A percentile compares a stretch with the other conserved stretches of the same genome.
These are phyloP conservation scores for Tursiops truncatus DNA, from an alignment of 2,113 vertebrate genomes.

Conservation along the genomic window DNA sequence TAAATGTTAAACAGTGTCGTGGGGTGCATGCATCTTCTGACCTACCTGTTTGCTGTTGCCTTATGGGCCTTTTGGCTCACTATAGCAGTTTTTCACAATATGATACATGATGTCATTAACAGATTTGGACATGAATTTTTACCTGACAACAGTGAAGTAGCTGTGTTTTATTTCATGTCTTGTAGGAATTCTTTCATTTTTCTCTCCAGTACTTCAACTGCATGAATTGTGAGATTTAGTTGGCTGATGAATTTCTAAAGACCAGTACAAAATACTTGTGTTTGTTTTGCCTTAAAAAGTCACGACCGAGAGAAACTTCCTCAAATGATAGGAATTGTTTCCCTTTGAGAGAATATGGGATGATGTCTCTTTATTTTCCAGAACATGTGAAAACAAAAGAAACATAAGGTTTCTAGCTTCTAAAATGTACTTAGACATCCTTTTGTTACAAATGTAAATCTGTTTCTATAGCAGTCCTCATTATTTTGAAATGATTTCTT, in stretches of 20 bases:
- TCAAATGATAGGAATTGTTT: conserved; percentile 80
- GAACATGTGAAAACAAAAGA: conserved; percentile 66
- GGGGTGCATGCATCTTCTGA: conserved; percentile 77
- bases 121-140: conserved; percentile 81
- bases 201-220: conserved; percentile 81
- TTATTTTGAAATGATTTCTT: conserved; percentile 82
- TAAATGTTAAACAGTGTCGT: conserved; percentile 54
- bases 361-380: conserved; percentile 80
- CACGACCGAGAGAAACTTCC: conserved; percentile 78
- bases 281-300: conserved; percentile 77
- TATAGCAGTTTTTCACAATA: conserved; percentile 80
- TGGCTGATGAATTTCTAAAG: conserved; percentile 79
- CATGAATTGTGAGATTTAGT: conserved; percentile 79
- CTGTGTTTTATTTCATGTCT: conserved; percentile 82
- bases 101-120: conserved; percentile 82
- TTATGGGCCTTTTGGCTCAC: conserved; percentile 83
- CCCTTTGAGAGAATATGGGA: conserved; percentile 76
- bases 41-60: conserved; percentile 86
- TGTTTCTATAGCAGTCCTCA: conserved; percentile 80
- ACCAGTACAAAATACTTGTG: conserved; percentile 66
- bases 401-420: conserved; percentile 74
- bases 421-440: conserved; percentile 78
- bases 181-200: conserved; percentile 78
- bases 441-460: conserved; percentile 77
- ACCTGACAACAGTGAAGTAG: conserved; percentile 81